A percentile compares a stretch with the other conserved stretches of the same genome.
Evolutionary conservation across 1,140 invertebrate genomes (phyloP).

Genomic region (Heliconius hewitsoni): DNA sequence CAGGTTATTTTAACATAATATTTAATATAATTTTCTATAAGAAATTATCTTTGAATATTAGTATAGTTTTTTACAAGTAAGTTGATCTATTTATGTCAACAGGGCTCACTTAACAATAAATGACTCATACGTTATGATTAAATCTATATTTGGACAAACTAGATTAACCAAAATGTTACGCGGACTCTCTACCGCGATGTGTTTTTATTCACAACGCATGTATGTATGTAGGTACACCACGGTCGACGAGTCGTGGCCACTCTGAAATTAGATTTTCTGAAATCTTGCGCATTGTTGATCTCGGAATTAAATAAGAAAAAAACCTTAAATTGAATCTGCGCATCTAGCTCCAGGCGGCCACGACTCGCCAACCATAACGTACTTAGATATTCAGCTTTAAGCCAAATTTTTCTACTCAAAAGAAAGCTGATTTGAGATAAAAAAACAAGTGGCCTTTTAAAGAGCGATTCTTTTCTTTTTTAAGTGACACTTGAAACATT

Average conservation of each 20-base stretch:
- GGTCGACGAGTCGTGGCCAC: no score
- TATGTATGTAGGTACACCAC: not conserved
- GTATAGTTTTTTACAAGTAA: no score
- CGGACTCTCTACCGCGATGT: not conserved
- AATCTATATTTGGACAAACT: not conserved
- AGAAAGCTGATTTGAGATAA: slow-evolving; percentile 6
- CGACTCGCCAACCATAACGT: not conserved
- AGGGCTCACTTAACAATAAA: not conserved
- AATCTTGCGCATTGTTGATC: no score
- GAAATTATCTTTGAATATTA: no score
- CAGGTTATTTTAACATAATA: no score
- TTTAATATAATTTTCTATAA: no score
- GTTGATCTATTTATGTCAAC: no score
- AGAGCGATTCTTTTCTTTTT: not conserved
- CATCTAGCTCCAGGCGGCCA: no score
- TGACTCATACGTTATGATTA: not conserved
- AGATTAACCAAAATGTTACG: not conserved
- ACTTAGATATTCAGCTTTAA: not conserved
- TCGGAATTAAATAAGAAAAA: no score
- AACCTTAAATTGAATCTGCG: no score
- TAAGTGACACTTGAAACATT: slow-evolving; percentile 5
- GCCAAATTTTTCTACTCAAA: not conserved
- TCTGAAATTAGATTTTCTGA: no score
- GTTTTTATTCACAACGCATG: not conserved
- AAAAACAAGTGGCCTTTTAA: slow-evolving; percentile 3